Evolutionary conservation across 2,797 vertebrate species (phyloP).

Genomic region (Cryptoblepharus egeriae): DNA sequence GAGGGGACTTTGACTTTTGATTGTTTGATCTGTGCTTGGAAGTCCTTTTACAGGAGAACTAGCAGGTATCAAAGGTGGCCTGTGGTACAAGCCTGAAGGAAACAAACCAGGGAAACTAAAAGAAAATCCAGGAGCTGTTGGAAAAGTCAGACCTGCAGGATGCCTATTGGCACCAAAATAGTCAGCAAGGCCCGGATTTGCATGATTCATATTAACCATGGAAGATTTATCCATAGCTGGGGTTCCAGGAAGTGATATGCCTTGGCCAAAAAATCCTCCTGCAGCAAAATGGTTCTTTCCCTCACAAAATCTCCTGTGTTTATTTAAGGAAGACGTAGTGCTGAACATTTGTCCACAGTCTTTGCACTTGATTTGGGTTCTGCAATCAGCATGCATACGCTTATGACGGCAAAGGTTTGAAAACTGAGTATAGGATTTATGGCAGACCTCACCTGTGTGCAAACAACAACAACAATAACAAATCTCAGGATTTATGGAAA

Average conservation of each 20-base stretch:
- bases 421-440: conserved; percentile 99
- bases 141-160: conserved; percentile 95
- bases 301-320: conserved; percentile 99
- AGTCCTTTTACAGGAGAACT: conserved; percentile 91
- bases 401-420: conserved; percentile 99
- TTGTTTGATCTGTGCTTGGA: conserved; percentile 81
- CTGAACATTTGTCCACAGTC: conserved; percentile 99
- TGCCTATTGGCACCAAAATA: conserved; percentile 98
- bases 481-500: conserved; percentile 81
- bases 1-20: conserved; percentile 90
- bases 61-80: conserved; percentile 92
- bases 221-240: conserved; percentile 94
- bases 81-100: conserved; percentile 97
- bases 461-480: conserved; percentile 79
- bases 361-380: conserved; percentile 99
- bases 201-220: conserved; percentile 92
- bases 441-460: conserved; percentile 97
- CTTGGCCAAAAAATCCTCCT: conserved; percentile 97
- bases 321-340: conserved; percentile 99
- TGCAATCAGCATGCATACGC: conserved; percentile 99
- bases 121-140: conserved; percentile 94
- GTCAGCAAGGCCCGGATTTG: conserved; percentile 93
- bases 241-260: conserved; percentile 93
- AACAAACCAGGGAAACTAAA: conserved; percentile 99
- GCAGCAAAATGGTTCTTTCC: conserved; percentile 99